Conservation (phyloP, 1,140 invertebrate genomes). For the Vollenhovia emeryi region DNA sequence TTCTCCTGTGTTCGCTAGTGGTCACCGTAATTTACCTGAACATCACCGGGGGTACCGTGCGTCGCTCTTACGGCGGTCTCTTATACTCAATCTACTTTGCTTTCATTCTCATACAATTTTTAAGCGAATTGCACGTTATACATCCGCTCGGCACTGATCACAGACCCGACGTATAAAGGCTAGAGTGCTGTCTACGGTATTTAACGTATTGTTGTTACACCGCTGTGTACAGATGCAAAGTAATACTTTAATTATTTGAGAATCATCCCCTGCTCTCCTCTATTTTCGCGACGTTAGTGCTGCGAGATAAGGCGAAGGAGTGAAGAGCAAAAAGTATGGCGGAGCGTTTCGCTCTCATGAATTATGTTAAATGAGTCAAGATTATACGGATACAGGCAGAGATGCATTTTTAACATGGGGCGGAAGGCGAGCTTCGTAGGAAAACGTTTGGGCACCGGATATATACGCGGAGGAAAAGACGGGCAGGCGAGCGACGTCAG, state of each 20-base stretch:
- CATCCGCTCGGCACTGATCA: constrained; percentile 82
- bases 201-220: background rate
- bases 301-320: background rate
- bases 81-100: constrained; percentile 78
- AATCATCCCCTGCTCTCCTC: background rate
- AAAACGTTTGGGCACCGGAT: constrained; percentile 49
- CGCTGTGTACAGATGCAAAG: constrained; percentile 20
- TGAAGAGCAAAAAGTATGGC: constrained; percentile 10
- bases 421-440: constrained; percentile 14
- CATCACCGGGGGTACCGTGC: constrained; percentile 74
- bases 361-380: constrained; percentile 62
- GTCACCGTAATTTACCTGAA: constrained; percentile 78
- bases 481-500: constrained; percentile 19
- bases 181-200: background rate
- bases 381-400: constrained; percentile 39
- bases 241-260: constrained; percentile 1
- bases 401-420: constrained; percentile 60
- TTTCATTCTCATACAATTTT: constrained; percentile 80
- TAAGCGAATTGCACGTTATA: constrained; percentile 80
- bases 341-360: constrained; percentile 17
- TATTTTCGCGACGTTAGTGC: background rate
- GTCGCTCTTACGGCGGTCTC: constrained; percentile 79
- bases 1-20: constrained; percentile 79
- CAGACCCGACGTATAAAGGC: constrained; percentile 67
- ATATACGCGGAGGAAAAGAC: constrained; percentile 33